phyloP scores from a whole-genome alignment of 2,113 vertebrate genomes.

The Rhagologus leucostigma region DNA sequence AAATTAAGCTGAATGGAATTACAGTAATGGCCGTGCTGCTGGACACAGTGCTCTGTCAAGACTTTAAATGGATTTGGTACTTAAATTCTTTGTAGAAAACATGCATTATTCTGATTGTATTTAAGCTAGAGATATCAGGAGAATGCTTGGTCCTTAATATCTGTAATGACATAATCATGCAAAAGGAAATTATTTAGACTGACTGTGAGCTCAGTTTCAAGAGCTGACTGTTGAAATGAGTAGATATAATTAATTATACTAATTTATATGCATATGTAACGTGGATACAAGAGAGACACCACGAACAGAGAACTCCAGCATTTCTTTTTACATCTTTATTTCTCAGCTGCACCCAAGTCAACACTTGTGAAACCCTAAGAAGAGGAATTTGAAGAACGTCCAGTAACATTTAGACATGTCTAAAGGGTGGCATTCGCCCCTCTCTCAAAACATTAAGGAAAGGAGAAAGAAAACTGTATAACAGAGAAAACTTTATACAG shows the following conservation, averaged over 20 bases:
- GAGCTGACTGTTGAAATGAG: not conserved
- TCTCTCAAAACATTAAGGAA: not conserved
- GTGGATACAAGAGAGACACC: not conserved
- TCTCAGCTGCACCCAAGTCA: not conserved
- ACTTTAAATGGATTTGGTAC: not conserved
- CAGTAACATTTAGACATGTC: not conserved
- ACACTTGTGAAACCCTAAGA: not conserved
- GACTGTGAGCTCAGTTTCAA: not conserved
- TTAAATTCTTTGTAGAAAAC: not conserved
- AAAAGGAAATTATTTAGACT: not conserved
- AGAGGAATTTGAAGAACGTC: not conserved
- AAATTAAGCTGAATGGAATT: slow-evolving; percentile 41
- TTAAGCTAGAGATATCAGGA: not conserved
- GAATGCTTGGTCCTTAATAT: not conserved
- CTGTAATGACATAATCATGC: not conserved
- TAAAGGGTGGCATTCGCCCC: not conserved
- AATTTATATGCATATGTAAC: not conserved
- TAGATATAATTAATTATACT: not conserved
- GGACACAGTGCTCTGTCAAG: slow-evolving; percentile 36
- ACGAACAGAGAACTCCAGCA: not conserved
- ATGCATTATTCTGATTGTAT: not conserved
- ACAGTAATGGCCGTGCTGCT: slow-evolving; percentile 65
- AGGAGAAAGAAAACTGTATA: not conserved
- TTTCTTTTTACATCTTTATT: not conserved
- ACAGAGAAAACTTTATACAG: not conserved